phyloP scores from a whole-genome alignment of 2,888 invertebrate genomes.

The Ecliptopera silaceata region DNA sequence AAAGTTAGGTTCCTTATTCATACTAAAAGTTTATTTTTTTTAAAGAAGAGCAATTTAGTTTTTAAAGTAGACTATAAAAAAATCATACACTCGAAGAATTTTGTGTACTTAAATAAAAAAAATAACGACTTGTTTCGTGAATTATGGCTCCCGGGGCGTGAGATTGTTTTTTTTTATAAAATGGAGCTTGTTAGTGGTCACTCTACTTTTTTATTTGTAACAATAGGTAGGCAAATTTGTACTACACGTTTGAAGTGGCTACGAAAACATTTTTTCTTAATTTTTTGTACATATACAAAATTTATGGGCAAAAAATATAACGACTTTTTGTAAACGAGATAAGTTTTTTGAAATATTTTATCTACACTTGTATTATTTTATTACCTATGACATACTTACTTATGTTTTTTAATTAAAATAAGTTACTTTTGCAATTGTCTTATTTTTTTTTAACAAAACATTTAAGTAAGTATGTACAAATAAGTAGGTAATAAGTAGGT shows the following conservation, averaged over 20 bases:
- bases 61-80: conserved; percentile 7
- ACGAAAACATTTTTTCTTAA: conserved; percentile 54
- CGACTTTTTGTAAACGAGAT: not conserved
- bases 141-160: conserved; percentile 51
- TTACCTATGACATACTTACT: too few relatives aligned
- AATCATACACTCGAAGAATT: not conserved
- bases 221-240: conserved; percentile 61
- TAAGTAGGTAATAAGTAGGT: too few relatives aligned
- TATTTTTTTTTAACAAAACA: too few relatives aligned
- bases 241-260: conserved; percentile 55
- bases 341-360: too few relatives aligned
- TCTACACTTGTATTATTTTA: too few relatives aligned
- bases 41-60: too few relatives aligned
- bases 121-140: conserved; percentile 8
- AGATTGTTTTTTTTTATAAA: conserved; percentile 42
- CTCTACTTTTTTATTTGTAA: conserved; percentile 42
- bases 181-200: conserved; percentile 66
- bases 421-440: too few relatives aligned
- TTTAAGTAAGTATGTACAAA: too few relatives aligned
- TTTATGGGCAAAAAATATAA: conserved; percentile 20
- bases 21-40: too few relatives aligned
- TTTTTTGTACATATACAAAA: conserved; percentile 21
- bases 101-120: conserved; percentile 7
- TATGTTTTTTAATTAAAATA: not conserved
- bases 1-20: too few relatives aligned